Percentiles rank a stretch among this genome's conserved stretches.
Evolutionary conservation across 2,113 vertebrate species (phyloP).

Genomic region (Empidonax traillii): DNA sequence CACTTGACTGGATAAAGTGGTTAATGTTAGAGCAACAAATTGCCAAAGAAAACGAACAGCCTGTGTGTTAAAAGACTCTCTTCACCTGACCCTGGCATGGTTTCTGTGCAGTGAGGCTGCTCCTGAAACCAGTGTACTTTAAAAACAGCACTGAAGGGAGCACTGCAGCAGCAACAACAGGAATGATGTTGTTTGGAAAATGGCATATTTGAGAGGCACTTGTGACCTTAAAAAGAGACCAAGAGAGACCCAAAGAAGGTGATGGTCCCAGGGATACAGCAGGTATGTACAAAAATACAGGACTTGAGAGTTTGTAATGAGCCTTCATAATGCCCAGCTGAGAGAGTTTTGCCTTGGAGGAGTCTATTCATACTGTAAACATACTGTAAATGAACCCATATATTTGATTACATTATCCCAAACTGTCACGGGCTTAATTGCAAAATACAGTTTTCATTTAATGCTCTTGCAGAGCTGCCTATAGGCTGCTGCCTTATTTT

Average conservation of each 20-base stretch:
- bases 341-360: background rate
- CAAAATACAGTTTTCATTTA: background rate
- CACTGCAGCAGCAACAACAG: background rate
- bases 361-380: background rate
- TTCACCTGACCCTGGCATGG: background rate
- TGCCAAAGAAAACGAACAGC: background rate
- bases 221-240: background rate
- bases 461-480: background rate
- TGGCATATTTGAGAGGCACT: background rate
- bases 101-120: background rate
- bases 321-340: background rate
- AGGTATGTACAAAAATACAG: background rate
- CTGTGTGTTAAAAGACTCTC: background rate
- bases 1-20: background rate
- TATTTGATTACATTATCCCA: background rate
- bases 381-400: background rate
- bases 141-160: background rate
- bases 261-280: background rate
- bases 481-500: background rate
- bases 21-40: background rate
- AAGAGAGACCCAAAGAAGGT: background rate
- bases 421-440: background rate
- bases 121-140: background rate
- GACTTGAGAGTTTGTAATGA: background rate
- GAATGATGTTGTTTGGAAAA: background rate